Base-by-base conservation (phyloP, 1,140 invertebrate genomes). In the Vanessa tameamea region DNA sequence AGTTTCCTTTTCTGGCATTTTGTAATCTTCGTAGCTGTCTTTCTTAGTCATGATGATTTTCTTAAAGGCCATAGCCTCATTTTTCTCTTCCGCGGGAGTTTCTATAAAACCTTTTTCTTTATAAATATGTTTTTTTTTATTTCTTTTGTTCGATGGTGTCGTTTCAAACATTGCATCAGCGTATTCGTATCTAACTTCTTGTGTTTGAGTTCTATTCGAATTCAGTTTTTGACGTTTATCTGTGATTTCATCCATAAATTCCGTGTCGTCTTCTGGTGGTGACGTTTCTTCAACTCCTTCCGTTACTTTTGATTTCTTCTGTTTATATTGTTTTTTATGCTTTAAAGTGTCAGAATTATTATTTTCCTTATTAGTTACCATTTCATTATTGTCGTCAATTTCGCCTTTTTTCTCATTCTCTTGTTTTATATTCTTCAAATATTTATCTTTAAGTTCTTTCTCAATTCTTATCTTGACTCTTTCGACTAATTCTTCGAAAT, bases 21-120 rank as follows among this genome's bases (percentile, higher is more conserved):
- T 67, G 14, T 90, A 90, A 66, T 90, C 87, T 82, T 87, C 85
- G 47, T 90, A 88, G 50, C 86, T 87, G 43, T 90, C 88, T 9
- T 86, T 85, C 47, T 75, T 78, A n/a, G 16, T 14, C 48, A 74
- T 48, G 55, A 81, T 14, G 1, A 67, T 23, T 59, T 79, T 76
- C 47, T 76, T 70, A 47, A 69, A 77, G 43, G 57, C 8, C 12
- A 66, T 12, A 15, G 26, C 55, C 9, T 53, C 53, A 26, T 66
- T 50, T 43, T 69, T 53, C 37, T 57, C n/a, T 67, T 16, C 61
- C 43, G 51, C 57, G 1, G 31, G 3, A n/a, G 23, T 2, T 59
- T 53, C 51, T 9, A 9, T 11, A 11, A 3, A 15, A 61, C 7
- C 13, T 16, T 72, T 69, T 53, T 61, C 48, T 50, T 68, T 31